Evolutionary conservation across 2,888 invertebrate genomes (phyloP).

Genomic region (Amiota mariae): DNA sequence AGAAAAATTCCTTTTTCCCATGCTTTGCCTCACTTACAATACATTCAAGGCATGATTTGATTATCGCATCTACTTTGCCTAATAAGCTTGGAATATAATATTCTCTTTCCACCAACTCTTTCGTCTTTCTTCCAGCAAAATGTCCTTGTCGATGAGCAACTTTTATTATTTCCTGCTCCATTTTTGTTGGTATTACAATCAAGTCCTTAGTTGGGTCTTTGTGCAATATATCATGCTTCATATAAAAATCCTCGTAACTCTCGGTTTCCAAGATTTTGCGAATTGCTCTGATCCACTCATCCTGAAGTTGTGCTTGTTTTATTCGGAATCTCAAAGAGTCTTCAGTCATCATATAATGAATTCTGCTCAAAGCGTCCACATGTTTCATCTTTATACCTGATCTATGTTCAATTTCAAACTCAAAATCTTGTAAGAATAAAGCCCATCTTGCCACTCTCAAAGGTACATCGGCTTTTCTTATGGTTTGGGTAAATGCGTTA

Average conservation of each 20-base stretch:
- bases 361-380: constrained; percentile 43
- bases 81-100: constrained; percentile 39
- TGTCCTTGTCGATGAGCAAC: constrained; percentile 38
- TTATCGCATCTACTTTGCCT: constrained; percentile 35
- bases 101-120: constrained; percentile 36
- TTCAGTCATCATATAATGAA: constrained; percentile 31
- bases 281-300: constrained; percentile 38
- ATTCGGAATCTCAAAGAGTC: constrained; percentile 31
- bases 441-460: too few relatives aligned
- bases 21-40: constrained; percentile 38
- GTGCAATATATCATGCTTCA: constrained; percentile 35
- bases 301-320: constrained; percentile 33
- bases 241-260: constrained; percentile 37
- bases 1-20: constrained; percentile 39
- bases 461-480: too few relatives aligned
- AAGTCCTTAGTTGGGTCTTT: constrained; percentile 34
- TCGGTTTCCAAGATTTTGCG: constrained; percentile 30
- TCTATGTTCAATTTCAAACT: constrained; percentile 41
- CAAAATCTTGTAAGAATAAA: too few relatives aligned
- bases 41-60: constrained; percentile 41
- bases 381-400: constrained; percentile 40
- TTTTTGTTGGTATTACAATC: constrained; percentile 60
- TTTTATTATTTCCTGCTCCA: constrained; percentile 52
- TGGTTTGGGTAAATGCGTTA: too few relatives aligned
- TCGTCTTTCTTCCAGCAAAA: constrained; percentile 36